These are phyloP conservation scores for Percina caprodes DNA, from an alignment of 2,113 vertebrate genomes.

Conservation along the genomic window DNA sequence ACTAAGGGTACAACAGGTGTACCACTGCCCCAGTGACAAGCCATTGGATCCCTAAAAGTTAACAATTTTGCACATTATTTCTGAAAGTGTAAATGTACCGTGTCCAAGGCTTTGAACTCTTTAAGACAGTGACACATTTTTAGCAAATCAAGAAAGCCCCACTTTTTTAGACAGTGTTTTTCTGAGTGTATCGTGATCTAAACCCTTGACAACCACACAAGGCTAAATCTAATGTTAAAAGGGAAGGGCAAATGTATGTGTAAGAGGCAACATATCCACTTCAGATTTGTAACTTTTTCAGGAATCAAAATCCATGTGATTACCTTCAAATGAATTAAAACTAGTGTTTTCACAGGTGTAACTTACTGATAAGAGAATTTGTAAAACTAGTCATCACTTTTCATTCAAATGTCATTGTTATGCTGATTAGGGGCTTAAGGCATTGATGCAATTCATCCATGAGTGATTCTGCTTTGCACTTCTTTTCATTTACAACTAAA, in stretches of 20 bases:
- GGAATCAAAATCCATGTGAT: neutral
- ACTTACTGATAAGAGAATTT: conserved; percentile 23
- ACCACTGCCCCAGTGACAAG: too few species aligned
- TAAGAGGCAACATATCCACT: neutral
- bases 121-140: conserved; percentile 69
- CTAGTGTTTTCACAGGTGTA: conserved; percentile 2
- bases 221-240: neutral
- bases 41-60: too few species aligned
- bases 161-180: conserved; percentile 15
- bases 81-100: conserved; percentile 4
- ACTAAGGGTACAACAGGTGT: too few species aligned
- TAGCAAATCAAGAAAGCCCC: conserved; percentile 54
- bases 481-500: conserved; percentile 37
- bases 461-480: conserved; percentile 19
- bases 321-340: conserved; percentile 7
- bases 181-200: neutral
- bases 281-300: neutral
- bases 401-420: conserved; percentile 29
- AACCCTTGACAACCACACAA: neutral
- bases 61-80: too few species aligned
- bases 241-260: neutral
- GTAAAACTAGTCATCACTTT: conserved; percentile 23
- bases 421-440: conserved; percentile 22
- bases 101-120: conserved; percentile 66
- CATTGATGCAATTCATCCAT: conserved; percentile 37